These are phyloP conservation scores for Campodea augens DNA, from an alignment of 1,140 invertebrate genomes.

Conservation along the genomic window DNA sequence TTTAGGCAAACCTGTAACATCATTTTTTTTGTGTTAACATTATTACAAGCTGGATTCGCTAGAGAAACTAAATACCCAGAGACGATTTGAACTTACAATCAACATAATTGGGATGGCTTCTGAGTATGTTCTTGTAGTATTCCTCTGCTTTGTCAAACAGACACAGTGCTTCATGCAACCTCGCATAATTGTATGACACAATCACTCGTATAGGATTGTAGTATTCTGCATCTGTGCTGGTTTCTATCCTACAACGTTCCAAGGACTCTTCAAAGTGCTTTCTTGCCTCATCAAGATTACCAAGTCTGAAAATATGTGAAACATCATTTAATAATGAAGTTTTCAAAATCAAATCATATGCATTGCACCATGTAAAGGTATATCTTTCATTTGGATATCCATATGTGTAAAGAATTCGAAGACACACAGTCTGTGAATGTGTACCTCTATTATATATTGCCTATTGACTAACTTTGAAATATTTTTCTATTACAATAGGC, in stretches of 20 bases:
- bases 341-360: too few species aligned
- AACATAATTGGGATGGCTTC: slow-evolving; percentile 96
- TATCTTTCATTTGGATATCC: too few species aligned
- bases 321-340: neutral
- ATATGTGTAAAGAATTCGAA: too few species aligned
- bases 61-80: too few species aligned
- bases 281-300: slow-evolving; percentile 63
- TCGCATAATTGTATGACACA: slow-evolving; percentile 88
- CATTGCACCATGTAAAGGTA: too few species aligned
- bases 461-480: too few species aligned
- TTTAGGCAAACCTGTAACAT: too few species aligned
- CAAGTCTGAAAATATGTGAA: slow-evolving; percentile 32
- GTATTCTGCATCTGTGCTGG: slow-evolving; percentile 74
- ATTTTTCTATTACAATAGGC: too few species aligned
- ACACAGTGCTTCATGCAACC: slow-evolving; percentile 82
- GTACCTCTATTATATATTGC: too few species aligned
- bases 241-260: slow-evolving; percentile 55
- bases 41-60: too few species aligned
- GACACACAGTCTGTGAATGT: too few species aligned
- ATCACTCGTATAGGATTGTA: slow-evolving; percentile 94
- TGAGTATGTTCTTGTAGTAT: slow-evolving; percentile 89
- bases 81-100: slow-evolving; percentile 93
- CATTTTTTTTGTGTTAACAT: too few species aligned
- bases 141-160: slow-evolving; percentile 91
- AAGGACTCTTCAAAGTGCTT: slow-evolving; percentile 72